Evolutionary conservation across 2,113 vertebrate genomes (phyloP), one percentile per base, ranked within the genome.

Genomic region (Vimba vimba): DNA sequence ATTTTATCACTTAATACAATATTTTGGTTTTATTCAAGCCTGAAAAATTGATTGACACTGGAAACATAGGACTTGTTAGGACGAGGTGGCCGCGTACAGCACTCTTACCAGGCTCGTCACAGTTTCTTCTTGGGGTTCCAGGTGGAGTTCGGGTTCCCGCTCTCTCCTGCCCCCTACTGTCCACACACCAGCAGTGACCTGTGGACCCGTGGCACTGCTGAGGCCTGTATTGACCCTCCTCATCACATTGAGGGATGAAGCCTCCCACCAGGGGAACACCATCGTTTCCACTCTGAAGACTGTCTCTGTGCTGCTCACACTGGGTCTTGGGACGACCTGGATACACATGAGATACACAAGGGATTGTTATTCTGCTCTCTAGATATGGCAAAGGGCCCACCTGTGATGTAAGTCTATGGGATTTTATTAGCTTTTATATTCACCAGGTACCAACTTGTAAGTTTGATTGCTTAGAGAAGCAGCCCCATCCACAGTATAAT

Each of bases 121-220:
- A 96, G 86, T 77, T 89, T 0, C 91, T 92, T 0, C 87, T 90
- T 0, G 90, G 86, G 7, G 90, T 90, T 79, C 95, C 94, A 0
- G 95, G 94, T 0, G 86, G 88, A 0, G 90, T 95, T 25, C 91
- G 86, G 0, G 94, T 96, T 6, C 94, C 95, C 0, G 92, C 85
- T 10, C 95, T 89, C 88, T 96, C 95, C n/a, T 91, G 91, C 5
- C 96, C 95, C 0, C 89, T 50, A 0, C 25, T 52, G 0, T 94
- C 92, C 86, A 96, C 95, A 0, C 96, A 96, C 95, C 95, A 96
- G 88, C 95, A 96, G 86, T 95, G 80, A 55, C 95, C 94, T 0
- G 92, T 93, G 87, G 93, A 91, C 47, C 93, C 2, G 0, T 95
- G 95, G 86, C 96, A 96, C 90, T 96, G 96, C 74, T 93, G 88